These are phyloP conservation scores for Phymatocera aterrima DNA, from an alignment of 2,888 invertebrate genomes.

Conservation along the genomic window DNA sequence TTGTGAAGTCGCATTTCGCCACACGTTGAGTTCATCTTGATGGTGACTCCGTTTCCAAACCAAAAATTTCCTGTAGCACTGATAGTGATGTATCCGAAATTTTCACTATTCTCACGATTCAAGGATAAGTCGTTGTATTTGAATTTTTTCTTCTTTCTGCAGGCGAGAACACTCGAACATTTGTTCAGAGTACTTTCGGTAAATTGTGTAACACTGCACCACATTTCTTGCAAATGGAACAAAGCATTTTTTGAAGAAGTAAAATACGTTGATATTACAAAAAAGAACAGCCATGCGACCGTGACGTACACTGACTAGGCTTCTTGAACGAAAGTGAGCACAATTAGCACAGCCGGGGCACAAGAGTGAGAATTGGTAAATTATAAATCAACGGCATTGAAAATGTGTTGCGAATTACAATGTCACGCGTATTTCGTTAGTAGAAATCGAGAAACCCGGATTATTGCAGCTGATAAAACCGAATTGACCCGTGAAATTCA, in stretches of 20 bases:
- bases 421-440: no score
- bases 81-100: not conserved
- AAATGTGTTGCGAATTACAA: no score
- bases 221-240: not conserved
- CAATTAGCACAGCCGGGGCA: not conserved
- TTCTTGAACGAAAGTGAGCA: not conserved
- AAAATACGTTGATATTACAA: not conserved
- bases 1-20: no score
- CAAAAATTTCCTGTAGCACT: not conserved
- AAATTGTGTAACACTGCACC: not conserved
- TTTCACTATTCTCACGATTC: not conserved
- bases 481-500: no score
- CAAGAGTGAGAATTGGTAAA: no score
- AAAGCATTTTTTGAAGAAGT: not conserved
- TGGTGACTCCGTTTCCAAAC: not conserved
- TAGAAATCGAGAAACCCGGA: no score
- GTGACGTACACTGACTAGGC: not conserved
- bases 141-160: not conserved
- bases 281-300: not conserved
- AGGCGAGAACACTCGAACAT: not conserved
- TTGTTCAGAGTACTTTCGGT: not conserved
- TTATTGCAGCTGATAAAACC: no score
- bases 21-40: no score
- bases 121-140: not conserved
- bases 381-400: no score